phyloP scores from a whole-genome alignment of 2,888 invertebrate species.

The Conomelus anceps region DNA sequence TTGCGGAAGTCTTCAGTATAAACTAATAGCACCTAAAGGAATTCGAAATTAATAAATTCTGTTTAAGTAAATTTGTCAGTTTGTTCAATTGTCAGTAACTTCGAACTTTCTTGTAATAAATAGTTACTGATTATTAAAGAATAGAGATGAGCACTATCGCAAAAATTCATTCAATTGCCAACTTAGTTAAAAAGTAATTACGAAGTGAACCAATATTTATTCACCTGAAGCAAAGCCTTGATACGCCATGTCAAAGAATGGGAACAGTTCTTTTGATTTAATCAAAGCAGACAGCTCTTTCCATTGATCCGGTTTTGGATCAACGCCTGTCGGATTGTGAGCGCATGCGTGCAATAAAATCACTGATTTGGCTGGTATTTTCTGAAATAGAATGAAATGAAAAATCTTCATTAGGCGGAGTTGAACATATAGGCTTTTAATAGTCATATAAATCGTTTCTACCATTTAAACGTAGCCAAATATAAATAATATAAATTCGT shows the following conservation, averaged over 20 bases:
- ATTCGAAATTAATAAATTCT: too few relatives aligned
- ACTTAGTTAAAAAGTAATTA: background rate
- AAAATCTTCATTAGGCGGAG: background rate
- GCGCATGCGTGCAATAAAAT: conserved; percentile 95
- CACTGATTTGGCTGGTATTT: conserved; percentile 84
- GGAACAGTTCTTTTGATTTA: conserved; percentile 72
- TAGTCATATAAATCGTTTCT: too few relatives aligned
- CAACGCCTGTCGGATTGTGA: conserved; percentile 96
- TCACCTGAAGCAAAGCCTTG: conserved; percentile 86
- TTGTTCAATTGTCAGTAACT: too few relatives aligned
- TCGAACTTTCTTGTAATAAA: too few relatives aligned
- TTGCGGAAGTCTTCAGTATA: too few relatives aligned
- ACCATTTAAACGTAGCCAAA: too few relatives aligned
- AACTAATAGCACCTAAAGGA: too few relatives aligned
- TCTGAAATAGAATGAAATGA: conserved; percentile 50
- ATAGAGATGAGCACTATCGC: too few relatives aligned
- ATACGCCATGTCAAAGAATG: conserved; percentile 98
- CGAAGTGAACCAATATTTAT: background rate
- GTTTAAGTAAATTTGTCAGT: too few relatives aligned
- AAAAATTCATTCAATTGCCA: background rate
- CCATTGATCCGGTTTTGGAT: conserved; percentile 86
- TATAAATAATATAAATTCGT: too few relatives aligned
- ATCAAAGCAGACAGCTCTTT: conserved; percentile 73
- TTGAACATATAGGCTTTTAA: background rate
- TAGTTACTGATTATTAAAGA: too few relatives aligned